Evolutionary conservation across 2,888 invertebrate species (phyloP), one percentile per base, ranked within the genome.

Genomic region (Ectemnius lituratus): DNA sequence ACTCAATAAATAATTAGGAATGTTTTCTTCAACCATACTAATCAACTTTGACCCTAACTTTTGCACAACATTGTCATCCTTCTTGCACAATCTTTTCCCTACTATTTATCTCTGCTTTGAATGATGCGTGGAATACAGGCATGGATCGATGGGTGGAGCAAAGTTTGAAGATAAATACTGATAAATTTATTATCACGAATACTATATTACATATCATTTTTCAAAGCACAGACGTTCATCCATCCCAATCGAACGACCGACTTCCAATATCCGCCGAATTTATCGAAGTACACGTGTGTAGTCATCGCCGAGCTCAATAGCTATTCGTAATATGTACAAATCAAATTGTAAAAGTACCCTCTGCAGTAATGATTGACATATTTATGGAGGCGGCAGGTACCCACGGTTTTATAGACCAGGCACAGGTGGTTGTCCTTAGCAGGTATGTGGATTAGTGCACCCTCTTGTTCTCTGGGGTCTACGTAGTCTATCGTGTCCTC

Each of bases 371-470:
- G 90, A 78, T 88, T 89, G 14, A 90, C 81, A 70, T 90, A 90
- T 63, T 87, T 89, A 61, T 90, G 89, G 65, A 89, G 75, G 20
- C 90, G 88, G 28, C 78, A 81, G 88, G 92, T 93, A 89, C 91
- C 91, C 61, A 88, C 85, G 72, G 92, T 92, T 64, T 93, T 92
- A 84, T 93, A 94, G 65, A 95, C 94, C 49, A 96, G 92, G 90
- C 93, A 94, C 14, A 96, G 91, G 61, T 94, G 93, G 92, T 96
- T 96, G 88, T 94, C 92, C 62, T 91, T 92, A 0, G 94, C 93
- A 63, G 94, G 93, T 73, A 96, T 91, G 2, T 94, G 92, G 46
- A 95, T 91, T 59, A 94, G 90, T 62, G 93, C 91, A 4, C 91
- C 91, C 47, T 92, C 92, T 49, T 84, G 82, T 60, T 84, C 82